A percentile compares a stretch with the other conserved stretches of the same genome.
phyloP scores from a whole-genome alignment of 2,888 invertebrate species.

The Clivina fossor region DNA sequence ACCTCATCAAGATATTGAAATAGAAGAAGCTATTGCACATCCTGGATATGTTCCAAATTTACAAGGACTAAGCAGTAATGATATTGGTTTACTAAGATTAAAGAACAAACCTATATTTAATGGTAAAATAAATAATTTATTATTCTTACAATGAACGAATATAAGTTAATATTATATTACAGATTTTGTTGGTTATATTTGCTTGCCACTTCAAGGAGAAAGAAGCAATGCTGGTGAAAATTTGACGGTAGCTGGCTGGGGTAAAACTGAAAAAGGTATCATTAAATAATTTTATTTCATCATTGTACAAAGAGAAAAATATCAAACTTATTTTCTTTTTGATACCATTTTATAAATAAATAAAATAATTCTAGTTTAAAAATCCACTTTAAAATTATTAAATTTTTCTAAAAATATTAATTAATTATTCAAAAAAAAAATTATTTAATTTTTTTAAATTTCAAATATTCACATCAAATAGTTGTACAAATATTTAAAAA shows the following conservation, averaged over 20 bases:
- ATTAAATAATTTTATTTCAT: slow-evolving; percentile 36
- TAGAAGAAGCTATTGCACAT: slow-evolving; percentile 63
- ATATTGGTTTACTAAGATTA: slow-evolving; percentile 44
- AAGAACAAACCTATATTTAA: slow-evolving; percentile 30
- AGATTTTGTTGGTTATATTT: slow-evolving; percentile 54
- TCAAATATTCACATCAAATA: too few relatives aligned
- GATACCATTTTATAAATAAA: too few relatives aligned
- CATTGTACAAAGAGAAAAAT: not conserved
- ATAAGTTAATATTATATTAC: slow-evolving; percentile 38
- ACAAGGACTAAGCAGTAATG: slow-evolving; percentile 41
- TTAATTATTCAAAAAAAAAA: too few relatives aligned
- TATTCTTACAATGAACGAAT: not conserved
- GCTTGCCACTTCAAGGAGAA: slow-evolving; percentile 41
- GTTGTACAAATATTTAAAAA: too few relatives aligned
- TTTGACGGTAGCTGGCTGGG: slow-evolving; percentile 58
- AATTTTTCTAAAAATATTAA: too few relatives aligned
- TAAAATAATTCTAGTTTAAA: too few relatives aligned
- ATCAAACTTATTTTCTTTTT: not conserved
- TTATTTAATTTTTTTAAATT: too few relatives aligned
- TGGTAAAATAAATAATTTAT: too few relatives aligned
- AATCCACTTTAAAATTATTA: too few relatives aligned
- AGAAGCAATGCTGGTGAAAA: slow-evolving; percentile 35
- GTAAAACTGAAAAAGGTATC: slow-evolving; percentile 51
- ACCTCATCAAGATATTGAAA: slow-evolving; percentile 56
- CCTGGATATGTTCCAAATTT: slow-evolving; percentile 60